These are phyloP conservation scores for Antheraea pernyi DNA, from an alignment of 1,140 invertebrate species.

Conservation along the genomic window DNA sequence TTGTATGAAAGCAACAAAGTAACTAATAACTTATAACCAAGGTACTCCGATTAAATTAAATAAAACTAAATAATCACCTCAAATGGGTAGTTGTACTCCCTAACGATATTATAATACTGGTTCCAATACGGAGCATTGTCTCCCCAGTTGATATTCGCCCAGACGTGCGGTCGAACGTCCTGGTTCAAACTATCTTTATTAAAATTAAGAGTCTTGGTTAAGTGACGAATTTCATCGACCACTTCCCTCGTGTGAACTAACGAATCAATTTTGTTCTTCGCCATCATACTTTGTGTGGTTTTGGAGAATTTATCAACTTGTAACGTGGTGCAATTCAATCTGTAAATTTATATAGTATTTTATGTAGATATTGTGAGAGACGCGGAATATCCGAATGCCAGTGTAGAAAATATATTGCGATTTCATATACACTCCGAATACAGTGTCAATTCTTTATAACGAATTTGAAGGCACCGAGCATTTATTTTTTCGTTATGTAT, in stretches of 20 bases:
- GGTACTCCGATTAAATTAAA: background rate
- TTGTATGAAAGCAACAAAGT: too few relatives aligned
- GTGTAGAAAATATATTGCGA: too few relatives aligned
- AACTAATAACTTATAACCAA: too few relatives aligned
- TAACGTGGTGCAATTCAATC: slow-evolving; percentile 60
- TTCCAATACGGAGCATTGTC: slow-evolving; percentile 72
- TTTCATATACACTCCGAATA: too few relatives aligned
- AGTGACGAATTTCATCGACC: slow-evolving; percentile 53
- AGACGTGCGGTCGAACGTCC: slow-evolving; percentile 27
- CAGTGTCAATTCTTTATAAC: too few relatives aligned
- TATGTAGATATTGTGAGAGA: background rate
- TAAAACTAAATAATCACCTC: slow-evolving; percentile 43
- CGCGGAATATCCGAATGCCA: too few relatives aligned
- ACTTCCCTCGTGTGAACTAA: slow-evolving; percentile 51
- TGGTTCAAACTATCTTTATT: slow-evolving; percentile 33
- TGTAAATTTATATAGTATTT: slow-evolving; percentile 20
- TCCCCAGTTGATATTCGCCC: slow-evolving; percentile 70
- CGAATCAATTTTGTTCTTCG: slow-evolving; percentile 53
- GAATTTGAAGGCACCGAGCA: too few relatives aligned
- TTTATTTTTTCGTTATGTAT: too few relatives aligned
- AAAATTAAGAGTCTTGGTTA: slow-evolving; percentile 58
- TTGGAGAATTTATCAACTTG: slow-evolving; percentile 66
- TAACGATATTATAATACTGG: slow-evolving; percentile 65
- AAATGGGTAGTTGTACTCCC: slow-evolving; percentile 67
- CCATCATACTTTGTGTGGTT: slow-evolving; percentile 57